These are phyloP conservation scores for Drosophila ficusphila DNA, from an alignment of 1,140 invertebrate genomes.

Conservation along the genomic window DNA sequence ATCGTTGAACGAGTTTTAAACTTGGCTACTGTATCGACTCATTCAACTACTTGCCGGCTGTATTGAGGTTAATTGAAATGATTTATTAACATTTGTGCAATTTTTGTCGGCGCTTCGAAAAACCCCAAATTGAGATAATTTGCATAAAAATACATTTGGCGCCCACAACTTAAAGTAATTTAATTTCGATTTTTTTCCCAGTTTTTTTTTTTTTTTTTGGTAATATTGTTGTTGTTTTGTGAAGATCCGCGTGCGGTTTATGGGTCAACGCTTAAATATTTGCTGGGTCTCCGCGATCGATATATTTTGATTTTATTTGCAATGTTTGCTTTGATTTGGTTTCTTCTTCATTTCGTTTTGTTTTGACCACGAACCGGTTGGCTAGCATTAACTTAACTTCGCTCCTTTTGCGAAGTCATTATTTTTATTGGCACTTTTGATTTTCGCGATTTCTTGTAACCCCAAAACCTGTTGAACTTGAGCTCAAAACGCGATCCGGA, in stretches of 20 bases:
- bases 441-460: slow-evolving; percentile 50
- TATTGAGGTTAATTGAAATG: slow-evolving; percentile 75
- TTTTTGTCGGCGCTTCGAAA: slow-evolving; percentile 42
- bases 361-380: slow-evolving; percentile 76
- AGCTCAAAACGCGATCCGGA: slow-evolving; percentile 57
- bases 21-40: slow-evolving; percentile 7
- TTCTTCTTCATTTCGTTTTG: slow-evolving; percentile 67
- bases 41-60: slow-evolving; percentile 2
- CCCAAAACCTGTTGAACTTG: slow-evolving; percentile 75
- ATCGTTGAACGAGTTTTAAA: slow-evolving; percentile 20
- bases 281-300: slow-evolving; percentile 43
- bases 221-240: slow-evolving; percentile 8
- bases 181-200: slow-evolving; percentile 43
- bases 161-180: slow-evolving; percentile 61
- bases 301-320: slow-evolving; percentile 52
- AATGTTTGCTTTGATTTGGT: slow-evolving; percentile 46
- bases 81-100: slow-evolving; percentile 64
- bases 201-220: slow-evolving; percentile 28
- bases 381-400: slow-evolving; percentile 45
- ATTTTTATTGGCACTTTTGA: slow-evolving; percentile 56
- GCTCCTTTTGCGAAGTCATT: slow-evolving; percentile 63
- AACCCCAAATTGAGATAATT: slow-evolving; percentile 53
- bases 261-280: slow-evolving; percentile 70
- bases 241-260: slow-evolving; percentile 67
- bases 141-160: slow-evolving; percentile 65